phyloP scores from a whole-genome alignment of 2,888 invertebrate species.

The Leptinotarsa tumamoca region DNA sequence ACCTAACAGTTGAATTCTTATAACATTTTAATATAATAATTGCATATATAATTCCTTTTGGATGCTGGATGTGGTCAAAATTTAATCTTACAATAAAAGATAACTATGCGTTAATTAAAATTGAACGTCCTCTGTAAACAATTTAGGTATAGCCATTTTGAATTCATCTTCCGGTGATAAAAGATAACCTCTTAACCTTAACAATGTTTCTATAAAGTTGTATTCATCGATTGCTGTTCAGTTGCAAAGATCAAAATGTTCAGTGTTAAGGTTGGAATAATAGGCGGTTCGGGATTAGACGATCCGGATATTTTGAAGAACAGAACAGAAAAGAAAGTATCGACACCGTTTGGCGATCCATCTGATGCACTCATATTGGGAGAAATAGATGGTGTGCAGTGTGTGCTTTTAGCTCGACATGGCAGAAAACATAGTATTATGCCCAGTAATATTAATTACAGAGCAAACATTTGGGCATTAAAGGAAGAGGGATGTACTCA shows the following conservation, averaged over 20 bases:
- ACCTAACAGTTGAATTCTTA: too few relatives aligned
- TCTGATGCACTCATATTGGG: slow-evolving; percentile 82
- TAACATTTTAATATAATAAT: too few relatives aligned
- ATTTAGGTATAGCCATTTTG: too few relatives aligned
- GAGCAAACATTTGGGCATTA: slow-evolving; percentile 95
- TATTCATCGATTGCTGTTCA: too few relatives aligned
- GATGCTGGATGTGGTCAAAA: too few relatives aligned
- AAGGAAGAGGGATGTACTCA: slow-evolving; percentile 90
- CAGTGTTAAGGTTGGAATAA: slow-evolving; percentile 86
- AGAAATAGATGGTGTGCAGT: slow-evolving; percentile 80
- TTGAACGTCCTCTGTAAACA: too few relatives aligned
- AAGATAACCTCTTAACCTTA: too few relatives aligned
- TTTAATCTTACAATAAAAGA: too few relatives aligned
- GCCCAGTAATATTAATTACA: slow-evolving; percentile 91
- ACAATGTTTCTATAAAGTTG: too few relatives aligned
- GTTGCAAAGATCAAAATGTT: neutral
- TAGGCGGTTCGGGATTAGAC: slow-evolving; percentile 96
- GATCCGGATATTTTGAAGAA: slow-evolving; percentile 85
- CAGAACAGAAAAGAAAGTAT: slow-evolving; percentile 73
- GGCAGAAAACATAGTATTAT: slow-evolving; percentile 78
- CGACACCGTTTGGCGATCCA: slow-evolving; percentile 84
- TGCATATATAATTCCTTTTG: too few relatives aligned
- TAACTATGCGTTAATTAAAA: too few relatives aligned
- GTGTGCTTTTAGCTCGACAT: slow-evolving; percentile 81
- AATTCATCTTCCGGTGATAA: too few relatives aligned